Evolutionary conservation across 1,140 invertebrate species (phyloP), one percentile per base, ranked within the genome.

Genomic region (Telenomus remus): DNA sequence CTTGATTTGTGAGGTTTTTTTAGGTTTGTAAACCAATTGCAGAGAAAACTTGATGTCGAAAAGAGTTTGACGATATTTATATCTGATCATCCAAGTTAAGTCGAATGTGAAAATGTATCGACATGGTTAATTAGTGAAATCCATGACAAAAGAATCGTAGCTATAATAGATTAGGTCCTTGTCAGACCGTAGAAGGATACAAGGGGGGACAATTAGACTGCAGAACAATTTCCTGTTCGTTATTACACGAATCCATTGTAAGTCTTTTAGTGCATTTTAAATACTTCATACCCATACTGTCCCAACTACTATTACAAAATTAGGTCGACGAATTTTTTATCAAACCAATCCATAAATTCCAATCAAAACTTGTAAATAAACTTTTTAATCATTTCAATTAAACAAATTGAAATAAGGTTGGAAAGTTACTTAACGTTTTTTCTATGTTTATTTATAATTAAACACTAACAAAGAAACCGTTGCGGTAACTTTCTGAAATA

Each of bases 211-310:
- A 84, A 84, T 82, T 80, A 82, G 77, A 72, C 74, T 76, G 63
- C 78, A 61, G 79, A 82, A 81, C 79, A 85, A 84, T 84, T 85
- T 84, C 84, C 84, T 85, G 84, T 81, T 76, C 42, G 82, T 82
- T 83, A 84, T 85, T 83, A 81, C 72, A 72, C 75, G 77, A 80
- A 80, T 81, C 80, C 74, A 81, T 84, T 81, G 79, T 80, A 57
- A 44, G 79, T 80, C 66, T 76, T 79, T 82, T 81, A 79, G 60
- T 76, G 78, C 77, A 73, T 79, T 79, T 79, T 79, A 79, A 78
- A 79, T 79, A 70, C 69, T 61, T 65, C 51, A 72, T 60, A 51
- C 53, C 27, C 35, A 43, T 35, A 33, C 54, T 37, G 42, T 47
- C 46, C 4, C 47, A 35, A 14, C 49, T 27, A 35, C 34, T 39